Evolutionary conservation across 1,140 invertebrate genomes (phyloP), one percentile per base, ranked within the genome.

Genomic region (Pinna nobilis): DNA sequence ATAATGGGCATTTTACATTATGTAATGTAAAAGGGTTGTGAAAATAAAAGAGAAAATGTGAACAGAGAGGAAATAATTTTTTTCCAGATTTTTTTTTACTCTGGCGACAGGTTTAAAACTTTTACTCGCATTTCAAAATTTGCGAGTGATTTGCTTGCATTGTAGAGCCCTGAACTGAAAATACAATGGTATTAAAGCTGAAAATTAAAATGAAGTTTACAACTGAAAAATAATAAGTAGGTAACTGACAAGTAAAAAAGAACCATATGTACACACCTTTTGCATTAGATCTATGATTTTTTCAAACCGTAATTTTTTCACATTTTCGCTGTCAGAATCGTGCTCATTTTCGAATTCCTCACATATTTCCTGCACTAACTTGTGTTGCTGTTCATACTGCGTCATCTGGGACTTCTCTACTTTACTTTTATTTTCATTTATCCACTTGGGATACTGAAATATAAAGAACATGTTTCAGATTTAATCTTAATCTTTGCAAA

Each of bases 251-350:
- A 44, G 30, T 15, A 33, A 60, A 60, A 18, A 37, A 3, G 32
- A 60, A 39, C 9, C n/a, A 68, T 13, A 25, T 18, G n/a, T 35
- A 50, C 70, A 79, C 85, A 94, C 93, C 90, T 95, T 93, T 84
- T 96, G 94, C 95, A 97, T 96, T 11, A 96, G 88, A 13, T 92
- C 90, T 11, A 97, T 87, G 15, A 96, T 93, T 64, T 90, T 91
- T 53, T 94, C 93, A 85, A 96, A 97, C 79, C 95, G 91, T 71
- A 92, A 91, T 65, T 92, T 92, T 83, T 97, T 96, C 0, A 92
- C 90, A 18, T 94, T 92, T 0, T 93, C 91, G n/a, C 91, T 88
- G 81, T 96, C 95, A 0, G 90, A 90, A 1, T 93, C 91, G 41
- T 90, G 91, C 84, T 97, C 95, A 2, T 90, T 89, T 82, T 96